These are phyloP conservation scores for Nesogale talazaci DNA, from an alignment of 2,113 vertebrate genomes.

Conservation along the genomic window DNA sequence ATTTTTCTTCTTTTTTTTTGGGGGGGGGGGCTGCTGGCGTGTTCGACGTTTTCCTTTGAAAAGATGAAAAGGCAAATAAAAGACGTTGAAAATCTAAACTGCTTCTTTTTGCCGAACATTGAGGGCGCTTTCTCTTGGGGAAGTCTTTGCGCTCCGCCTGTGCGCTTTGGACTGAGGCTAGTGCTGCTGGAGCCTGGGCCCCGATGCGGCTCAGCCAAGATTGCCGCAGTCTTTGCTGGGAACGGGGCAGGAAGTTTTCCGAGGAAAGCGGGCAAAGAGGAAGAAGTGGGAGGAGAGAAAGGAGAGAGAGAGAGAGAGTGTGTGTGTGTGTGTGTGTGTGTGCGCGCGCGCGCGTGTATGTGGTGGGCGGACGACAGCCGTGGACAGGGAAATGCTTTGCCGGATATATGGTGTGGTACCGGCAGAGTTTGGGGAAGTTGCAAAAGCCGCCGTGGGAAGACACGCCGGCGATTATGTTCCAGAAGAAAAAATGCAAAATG, in stretches of 20 bases:
- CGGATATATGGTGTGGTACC: not conserved
- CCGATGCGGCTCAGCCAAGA: not conserved
- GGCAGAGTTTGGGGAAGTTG: conserved; percentile 19
- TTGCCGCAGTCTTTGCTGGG: not conserved
- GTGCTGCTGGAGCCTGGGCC: not conserved
- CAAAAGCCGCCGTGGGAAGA: not conserved
- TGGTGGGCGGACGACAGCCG: not conserved
- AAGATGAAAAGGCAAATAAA: conserved; percentile 37
- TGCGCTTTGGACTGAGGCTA: not conserved
- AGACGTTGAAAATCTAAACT: conserved; percentile 28
- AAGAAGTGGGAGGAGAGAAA: not conserved
- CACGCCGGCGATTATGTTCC: not conserved
- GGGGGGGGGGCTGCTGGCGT: not conserved
- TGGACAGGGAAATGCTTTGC: not conserved
- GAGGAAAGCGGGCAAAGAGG: not conserved
- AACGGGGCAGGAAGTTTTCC: not conserved
- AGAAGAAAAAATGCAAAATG: not conserved
- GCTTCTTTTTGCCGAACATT: not conserved
- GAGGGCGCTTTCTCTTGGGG: not conserved
- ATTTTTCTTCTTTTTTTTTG: not conserved
- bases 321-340: not conserved
- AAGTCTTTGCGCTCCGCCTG: not conserved
- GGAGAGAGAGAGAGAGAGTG: not conserved
- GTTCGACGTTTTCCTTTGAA: conserved; percentile 14
- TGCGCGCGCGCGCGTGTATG: not conserved